Evolutionary conservation across 2,888 invertebrate species (phyloP).

Genomic region (Petrolisthes cinctipes): DNA sequence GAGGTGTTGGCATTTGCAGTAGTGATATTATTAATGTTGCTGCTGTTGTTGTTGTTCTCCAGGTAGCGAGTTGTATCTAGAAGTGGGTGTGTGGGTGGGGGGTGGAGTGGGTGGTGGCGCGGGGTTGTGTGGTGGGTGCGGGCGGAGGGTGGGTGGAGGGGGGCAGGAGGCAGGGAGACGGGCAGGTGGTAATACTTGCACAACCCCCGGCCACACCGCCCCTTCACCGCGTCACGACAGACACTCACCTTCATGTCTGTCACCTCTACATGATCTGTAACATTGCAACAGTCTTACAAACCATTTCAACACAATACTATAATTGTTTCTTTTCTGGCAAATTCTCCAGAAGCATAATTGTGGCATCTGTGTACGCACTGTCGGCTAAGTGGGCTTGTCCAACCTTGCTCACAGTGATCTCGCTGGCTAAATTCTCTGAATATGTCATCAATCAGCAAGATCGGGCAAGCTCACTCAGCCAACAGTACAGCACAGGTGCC

Average conservation of each 20-base stretch:
- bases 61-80: slow-evolving; percentile 50
- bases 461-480: too few species aligned
- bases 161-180: slow-evolving; percentile 87
- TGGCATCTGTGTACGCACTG: too few species aligned
- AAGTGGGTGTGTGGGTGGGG: slow-evolving; percentile 54
- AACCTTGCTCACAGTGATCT: too few species aligned
- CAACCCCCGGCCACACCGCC: slow-evolving; percentile 90
- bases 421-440: too few species aligned
- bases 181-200: slow-evolving; percentile 99
- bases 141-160: slow-evolving; percentile 77
- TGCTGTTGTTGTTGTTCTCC: slow-evolving; percentile 50
- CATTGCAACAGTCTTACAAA: slow-evolving; percentile 34
- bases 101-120: slow-evolving; percentile 54
- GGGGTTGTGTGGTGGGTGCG: slow-evolving; percentile 48
- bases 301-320: too few species aligned
- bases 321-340: too few species aligned
- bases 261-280: slow-evolving; percentile 94
- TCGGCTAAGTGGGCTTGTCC: too few species aligned
- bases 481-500: too few species aligned
- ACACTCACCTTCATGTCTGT: slow-evolving; percentile 95
- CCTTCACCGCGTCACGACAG: slow-evolving; percentile 95
- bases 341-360: too few species aligned
- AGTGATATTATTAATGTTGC: slow-evolving; percentile 34
- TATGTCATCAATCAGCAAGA: too few species aligned
- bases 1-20: slow-evolving; percentile 20